Evolutionary conservation across 1,140 invertebrate genomes (phyloP).

Genomic region (Teleopsis dalmanni): DNA sequence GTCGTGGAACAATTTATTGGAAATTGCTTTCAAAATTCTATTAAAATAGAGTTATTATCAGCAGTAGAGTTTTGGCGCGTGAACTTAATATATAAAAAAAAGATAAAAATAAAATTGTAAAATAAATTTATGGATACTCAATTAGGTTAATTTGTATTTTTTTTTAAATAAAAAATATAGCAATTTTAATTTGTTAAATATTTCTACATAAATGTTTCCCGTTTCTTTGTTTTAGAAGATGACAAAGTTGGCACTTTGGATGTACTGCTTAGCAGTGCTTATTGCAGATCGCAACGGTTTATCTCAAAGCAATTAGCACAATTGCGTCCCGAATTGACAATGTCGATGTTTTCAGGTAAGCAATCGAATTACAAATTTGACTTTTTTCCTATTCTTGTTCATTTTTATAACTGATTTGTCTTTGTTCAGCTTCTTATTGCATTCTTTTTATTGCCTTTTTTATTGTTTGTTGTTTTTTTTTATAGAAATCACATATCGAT

Average conservation of each 20-base stretch:
- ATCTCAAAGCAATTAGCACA: conserved; percentile 86
- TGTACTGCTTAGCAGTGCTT: conserved; percentile 73
- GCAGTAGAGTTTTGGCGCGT: no score
- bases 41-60: no score
- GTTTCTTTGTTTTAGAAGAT: conserved; percentile 46
- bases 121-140: no score
- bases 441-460: not conserved
- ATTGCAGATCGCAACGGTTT: conserved; percentile 86
- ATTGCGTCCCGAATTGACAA: conserved; percentile 91
- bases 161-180: no score
- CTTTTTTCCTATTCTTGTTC: not conserved
- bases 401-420: not conserved
- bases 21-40: no score
- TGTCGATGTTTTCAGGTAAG: conserved; percentile 97
- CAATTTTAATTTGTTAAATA: not conserved
- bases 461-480: conserved; percentile 12
- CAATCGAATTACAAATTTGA: not conserved
- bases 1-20: no score
- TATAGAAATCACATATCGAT: conserved; percentile 90
- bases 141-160: no score
- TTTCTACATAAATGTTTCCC: not conserved
- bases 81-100: no score
- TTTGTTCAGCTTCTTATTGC: not conserved
- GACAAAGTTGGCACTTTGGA: conserved; percentile 68
- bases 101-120: no score